These are phyloP conservation scores for Brachyrhaphis roseni DNA, from an alignment of 2,797 vertebrate species.

Conservation along the genomic window DNA sequence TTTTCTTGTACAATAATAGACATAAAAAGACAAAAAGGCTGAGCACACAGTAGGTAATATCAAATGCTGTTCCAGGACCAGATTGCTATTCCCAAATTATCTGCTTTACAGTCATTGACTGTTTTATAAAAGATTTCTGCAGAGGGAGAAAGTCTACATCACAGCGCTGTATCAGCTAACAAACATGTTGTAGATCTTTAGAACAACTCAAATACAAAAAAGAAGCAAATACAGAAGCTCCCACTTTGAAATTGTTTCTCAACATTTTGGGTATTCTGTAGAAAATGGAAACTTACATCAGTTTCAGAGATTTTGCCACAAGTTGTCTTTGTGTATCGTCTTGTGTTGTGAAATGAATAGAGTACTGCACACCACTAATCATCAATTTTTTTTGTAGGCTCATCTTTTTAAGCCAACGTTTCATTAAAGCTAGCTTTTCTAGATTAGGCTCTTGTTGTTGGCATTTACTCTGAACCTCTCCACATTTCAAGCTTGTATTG, in stretches of 20 bases:
- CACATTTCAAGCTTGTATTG: constrained; percentile 27
- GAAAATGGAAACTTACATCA: background rate
- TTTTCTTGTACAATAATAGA: background rate
- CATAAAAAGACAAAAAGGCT: no score
- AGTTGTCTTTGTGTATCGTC: background rate
- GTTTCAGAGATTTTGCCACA: background rate
- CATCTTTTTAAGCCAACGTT: constrained; percentile 30
- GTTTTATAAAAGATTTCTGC: no score
- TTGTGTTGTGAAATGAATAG: background rate
- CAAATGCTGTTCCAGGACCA: no score
- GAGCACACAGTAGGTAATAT: no score
- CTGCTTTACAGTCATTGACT: no score
- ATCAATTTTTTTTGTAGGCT: background rate
- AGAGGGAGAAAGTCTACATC: no score
- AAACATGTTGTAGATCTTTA: background rate
- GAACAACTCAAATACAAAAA: background rate
- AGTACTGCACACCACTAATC: background rate
- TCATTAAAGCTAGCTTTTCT: constrained; percentile 36
- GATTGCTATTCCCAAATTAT: no score
- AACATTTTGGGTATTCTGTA: background rate
- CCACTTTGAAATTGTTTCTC: background rate
- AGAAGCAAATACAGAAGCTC: background rate
- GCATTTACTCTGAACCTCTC: constrained; percentile 6
- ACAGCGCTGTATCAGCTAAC: no score
- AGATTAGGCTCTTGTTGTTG: background rate